Base-by-base conservation (phyloP, 2,888 invertebrate genomes). In the Dryococelus australis region DNA sequence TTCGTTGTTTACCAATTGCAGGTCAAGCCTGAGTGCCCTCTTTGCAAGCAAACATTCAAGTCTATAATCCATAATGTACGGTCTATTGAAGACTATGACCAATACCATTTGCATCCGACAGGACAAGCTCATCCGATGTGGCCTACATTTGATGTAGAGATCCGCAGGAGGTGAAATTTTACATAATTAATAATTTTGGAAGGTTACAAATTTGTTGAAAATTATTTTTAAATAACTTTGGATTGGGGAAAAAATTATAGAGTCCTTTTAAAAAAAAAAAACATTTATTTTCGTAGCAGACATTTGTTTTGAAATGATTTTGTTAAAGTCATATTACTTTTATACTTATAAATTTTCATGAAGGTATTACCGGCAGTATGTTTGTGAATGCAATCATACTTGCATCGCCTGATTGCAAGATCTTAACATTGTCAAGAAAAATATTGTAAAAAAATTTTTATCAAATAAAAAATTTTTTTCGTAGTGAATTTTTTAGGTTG, bases 61-160 rank as follows among this genome's bases (percentile, higher is more conserved):
- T 96, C 97, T 12, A 99, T 99, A 88, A 97, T 98, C 88, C 98
- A 98, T 92, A 98, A 98, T 94, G 97, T 98, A 6, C 95, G 96
- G 90, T 97, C 97, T 0, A 96, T 96, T 91, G 95, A 96, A 89
- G 97, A 98, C 90, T 98, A 97, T 92, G 98, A 99, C 90, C 96
- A 98, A 91, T 97, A 98, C 91, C 92, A 93, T 89, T 91, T 94
- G 53, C 84, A 80, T 13, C 86, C 85, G 85, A 92, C 94, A 90
- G n/a, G 10, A 35, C 12, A 26, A 28, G 13, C 20, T 24, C 65
- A 24, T 65, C 65, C 8, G 0, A 65, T 65, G 65, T 65, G 65
- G 65, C n/a, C 65, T 65, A 9, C 65, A 0, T n/a, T 65, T 65
- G 65, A 65, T 65, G 65, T 24, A 24, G 65, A 65, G 16, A 1